These are phyloP conservation scores for Octodon degus DNA, from an alignment of 2,113 vertebrate species.

Conservation along the genomic window DNA sequence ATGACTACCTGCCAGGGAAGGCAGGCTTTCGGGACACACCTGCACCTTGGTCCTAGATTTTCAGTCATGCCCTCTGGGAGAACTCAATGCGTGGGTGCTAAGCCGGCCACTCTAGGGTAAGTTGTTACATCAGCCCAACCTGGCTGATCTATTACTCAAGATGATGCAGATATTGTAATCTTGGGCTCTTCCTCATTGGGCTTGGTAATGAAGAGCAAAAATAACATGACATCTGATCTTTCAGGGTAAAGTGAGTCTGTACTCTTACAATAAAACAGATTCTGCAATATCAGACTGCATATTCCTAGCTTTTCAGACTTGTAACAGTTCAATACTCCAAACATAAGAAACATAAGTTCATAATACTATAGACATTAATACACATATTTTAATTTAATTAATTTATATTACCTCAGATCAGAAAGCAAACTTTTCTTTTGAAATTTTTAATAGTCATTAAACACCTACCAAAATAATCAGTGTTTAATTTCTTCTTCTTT, in stretches of 20 bases:
- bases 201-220: not conserved
- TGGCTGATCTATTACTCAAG: not conserved
- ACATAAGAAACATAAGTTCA: not conserved
- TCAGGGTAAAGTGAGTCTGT: not conserved
- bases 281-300: not conserved
- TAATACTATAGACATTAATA: not conserved
- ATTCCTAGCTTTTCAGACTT: not conserved
- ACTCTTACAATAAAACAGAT: not conserved
- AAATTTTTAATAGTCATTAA: not conserved
- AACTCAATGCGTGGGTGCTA: not conserved
- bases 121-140: not conserved
- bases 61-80: not conserved
- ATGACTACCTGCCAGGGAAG: not conserved
- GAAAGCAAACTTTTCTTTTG: not conserved
- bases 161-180: not conserved
- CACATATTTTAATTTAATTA: not conserved
- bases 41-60: not conserved
- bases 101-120: fast-evolving
- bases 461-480: not conserved
- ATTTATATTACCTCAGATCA: not conserved
- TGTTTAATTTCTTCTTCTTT: not conserved
- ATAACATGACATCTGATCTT: not conserved
- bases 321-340: not conserved
- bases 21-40: fast-evolving
- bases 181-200: not conserved